A percentile compares a stretch with the other conserved stretches of the same genome.
Conservation (phyloP, 2,888 invertebrate species). For the Synergus japonicus region DNA sequence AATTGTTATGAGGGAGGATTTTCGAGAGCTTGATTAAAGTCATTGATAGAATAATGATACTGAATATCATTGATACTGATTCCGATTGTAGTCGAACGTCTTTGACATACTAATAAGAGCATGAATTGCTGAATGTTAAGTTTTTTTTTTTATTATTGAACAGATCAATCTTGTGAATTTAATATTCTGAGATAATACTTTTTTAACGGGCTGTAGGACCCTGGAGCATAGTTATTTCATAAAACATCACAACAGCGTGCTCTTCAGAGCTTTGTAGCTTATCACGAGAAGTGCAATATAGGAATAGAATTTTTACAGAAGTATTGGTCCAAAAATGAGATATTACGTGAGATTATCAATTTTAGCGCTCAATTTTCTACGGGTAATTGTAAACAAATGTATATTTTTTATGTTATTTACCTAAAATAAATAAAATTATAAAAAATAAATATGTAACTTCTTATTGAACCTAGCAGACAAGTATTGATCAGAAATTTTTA, state of each 20-base stretch:
- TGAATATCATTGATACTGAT: background rate
- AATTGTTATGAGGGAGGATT: no score
- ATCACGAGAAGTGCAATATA: background rate
- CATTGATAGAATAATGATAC: no score
- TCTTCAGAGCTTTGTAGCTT: background rate
- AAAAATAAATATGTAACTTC: background rate
- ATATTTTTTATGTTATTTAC: conserved; percentile 12
- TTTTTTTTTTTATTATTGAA: background rate
- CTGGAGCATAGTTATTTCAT: background rate
- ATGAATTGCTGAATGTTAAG: background rate
- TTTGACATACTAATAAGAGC: background rate
- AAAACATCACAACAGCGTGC: background rate
- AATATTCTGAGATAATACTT: background rate
- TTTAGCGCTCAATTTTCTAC: conserved; percentile 16
- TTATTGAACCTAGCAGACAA: no score
- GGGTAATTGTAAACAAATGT: background rate
- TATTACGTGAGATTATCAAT: background rate
- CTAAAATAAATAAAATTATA: background rate
- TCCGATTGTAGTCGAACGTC: background rate
- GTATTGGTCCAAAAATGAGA: background rate
- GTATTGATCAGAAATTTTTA: no score
- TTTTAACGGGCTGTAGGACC: background rate
- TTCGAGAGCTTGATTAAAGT: background rate
- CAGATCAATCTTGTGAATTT: background rate
- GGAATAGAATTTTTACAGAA: background rate